Evolutionary conservation across 2,797 vertebrate genomes (phyloP), one percentile per base, ranked within the genome.

Genomic region (Acanthurus lineatus): DNA sequence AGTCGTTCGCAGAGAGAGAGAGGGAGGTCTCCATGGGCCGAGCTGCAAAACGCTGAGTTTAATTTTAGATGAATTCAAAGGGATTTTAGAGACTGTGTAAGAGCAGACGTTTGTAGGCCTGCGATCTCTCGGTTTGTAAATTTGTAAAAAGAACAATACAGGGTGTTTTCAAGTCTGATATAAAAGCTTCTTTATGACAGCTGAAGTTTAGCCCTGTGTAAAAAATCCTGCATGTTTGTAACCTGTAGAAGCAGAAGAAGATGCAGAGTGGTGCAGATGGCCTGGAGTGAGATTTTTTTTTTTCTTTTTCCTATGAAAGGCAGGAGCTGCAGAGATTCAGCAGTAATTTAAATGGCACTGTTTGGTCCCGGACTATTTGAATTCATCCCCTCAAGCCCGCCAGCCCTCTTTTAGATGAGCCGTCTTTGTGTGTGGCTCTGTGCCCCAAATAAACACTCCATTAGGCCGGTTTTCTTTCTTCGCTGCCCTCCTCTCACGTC

Each of bases 361-460:
- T 86, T 84, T 86, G 86, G 70, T 88, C 76, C 75, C 47, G 73
- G 82, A 86, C 76, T 67, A 83, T 86, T 90, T 89, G 65, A 90
- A 85, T 88, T 89, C 64, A 74, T 81, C 80, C 66, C 52, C 54
- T 68, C 19, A 5, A 84, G 71, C 83, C 90, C 85, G 64, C 12
- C 22, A 82, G 90, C 70, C 65, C 68, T 80, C 69, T 42, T 53
- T 78, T 82, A 81, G 86, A 90, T 58, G 67, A 89, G 69, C 76
- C 84, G 73, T 81, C 86, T 90, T 91, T 93, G 86, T 92, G 71
- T 90, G 88, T 88, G 78, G 76, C 81, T 89, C 82, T 79, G 69
- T 90, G 84, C 81, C 83, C 85, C 84, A 89, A 91, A 91, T 91
- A 90, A 90, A 90, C 85, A 84, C 86, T 92, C 88, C 90, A 92